Percentiles rank a stretch among this genome's conserved stretches.
These are phyloP conservation scores for Pseudomugil gertrudae DNA, from an alignment of 2,797 vertebrate genomes.

Conservation along the genomic window DNA sequence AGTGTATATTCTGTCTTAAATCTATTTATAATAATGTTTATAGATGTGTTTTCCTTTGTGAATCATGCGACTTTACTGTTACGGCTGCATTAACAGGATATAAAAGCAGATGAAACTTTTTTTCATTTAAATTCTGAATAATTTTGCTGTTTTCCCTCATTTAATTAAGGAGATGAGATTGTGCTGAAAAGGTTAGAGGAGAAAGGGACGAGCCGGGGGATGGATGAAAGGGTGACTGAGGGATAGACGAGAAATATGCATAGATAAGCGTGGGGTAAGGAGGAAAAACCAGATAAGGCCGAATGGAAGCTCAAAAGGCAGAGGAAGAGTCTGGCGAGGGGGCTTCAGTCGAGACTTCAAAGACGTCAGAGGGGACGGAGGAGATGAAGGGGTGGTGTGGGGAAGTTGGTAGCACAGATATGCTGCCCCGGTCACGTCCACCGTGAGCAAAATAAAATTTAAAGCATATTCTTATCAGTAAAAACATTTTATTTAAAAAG, in stretches of 20 bases:
- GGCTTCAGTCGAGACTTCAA: conserved; percentile 32
- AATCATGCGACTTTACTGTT: not conserved
- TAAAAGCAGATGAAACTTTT: not conserved
- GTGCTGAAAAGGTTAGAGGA: conserved; percentile 30
- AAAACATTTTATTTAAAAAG: not conserved
- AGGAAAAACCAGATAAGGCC: conserved; percentile 40
- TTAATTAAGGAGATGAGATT: conserved; percentile 14
- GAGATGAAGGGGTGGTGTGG: conserved; percentile 12
- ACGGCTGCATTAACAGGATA: not conserved
- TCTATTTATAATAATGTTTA: not conserved
- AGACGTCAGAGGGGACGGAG: conserved; percentile 21
- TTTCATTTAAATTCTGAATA: conserved; percentile 29
- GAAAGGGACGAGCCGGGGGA: conserved; percentile 44
- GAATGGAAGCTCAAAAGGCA: conserved; percentile 40
- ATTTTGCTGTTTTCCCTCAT: conserved; percentile 31
- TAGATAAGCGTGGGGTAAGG: conserved; percentile 30
- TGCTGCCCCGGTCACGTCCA: not conserved
- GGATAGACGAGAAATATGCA: conserved; percentile 47
- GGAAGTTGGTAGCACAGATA: conserved; percentile 1
- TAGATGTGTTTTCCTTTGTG: not conserved
- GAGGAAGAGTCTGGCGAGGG: conserved; percentile 23
- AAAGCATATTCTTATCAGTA: not conserved
- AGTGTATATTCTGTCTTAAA: not conserved
- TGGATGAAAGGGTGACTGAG: conserved; percentile 35
- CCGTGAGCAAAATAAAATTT: not conserved